A percentile compares a stretch with the other conserved stretches of the same genome.
Evolutionary conservation across 2,888 invertebrate species (phyloP).

Genomic region (Stegana nigrithorax): DNA sequence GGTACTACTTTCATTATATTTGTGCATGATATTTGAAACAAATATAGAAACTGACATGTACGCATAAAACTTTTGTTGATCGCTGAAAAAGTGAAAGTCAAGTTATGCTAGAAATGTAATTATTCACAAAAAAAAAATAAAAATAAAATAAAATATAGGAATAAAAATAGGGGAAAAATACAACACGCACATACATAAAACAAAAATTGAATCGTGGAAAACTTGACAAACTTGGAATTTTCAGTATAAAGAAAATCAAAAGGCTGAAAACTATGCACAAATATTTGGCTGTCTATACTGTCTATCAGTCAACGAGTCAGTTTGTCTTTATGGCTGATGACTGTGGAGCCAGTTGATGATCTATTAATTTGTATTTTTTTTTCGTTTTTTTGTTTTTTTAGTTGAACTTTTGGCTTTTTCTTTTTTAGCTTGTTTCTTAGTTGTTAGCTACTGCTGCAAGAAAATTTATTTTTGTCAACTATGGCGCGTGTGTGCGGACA

Average conservation of each 20-base stretch:
- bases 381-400: slow-evolving; percentile 21
- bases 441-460: slow-evolving; percentile 26
- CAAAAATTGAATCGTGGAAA: not conserved
- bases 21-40: not conserved
- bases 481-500: slow-evolving; percentile 48
- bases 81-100: slow-evolving; percentile 59
- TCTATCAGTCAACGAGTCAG: not conserved
- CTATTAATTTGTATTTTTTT: not conserved
- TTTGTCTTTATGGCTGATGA: too few species aligned
- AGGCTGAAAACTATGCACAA: not conserved
- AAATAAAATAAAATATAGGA: not conserved
- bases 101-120: slow-evolving; percentile 56
- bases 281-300: not conserved
- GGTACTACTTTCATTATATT: slow-evolving; percentile 44
- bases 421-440: slow-evolving; percentile 46
- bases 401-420: slow-evolving; percentile 37
- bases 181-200: too few species aligned
- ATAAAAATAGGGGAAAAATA: not conserved
- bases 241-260: not conserved
- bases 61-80: slow-evolving; percentile 27
- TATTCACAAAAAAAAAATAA: slow-evolving; percentile 36
- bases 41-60: not conserved
- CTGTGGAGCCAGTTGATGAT: not conserved
- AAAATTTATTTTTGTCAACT: slow-evolving; percentile 42
- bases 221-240: not conserved